Evolutionary conservation across 2,888 invertebrate genomes (phyloP).

Genomic region (Perdita meconis): DNA sequence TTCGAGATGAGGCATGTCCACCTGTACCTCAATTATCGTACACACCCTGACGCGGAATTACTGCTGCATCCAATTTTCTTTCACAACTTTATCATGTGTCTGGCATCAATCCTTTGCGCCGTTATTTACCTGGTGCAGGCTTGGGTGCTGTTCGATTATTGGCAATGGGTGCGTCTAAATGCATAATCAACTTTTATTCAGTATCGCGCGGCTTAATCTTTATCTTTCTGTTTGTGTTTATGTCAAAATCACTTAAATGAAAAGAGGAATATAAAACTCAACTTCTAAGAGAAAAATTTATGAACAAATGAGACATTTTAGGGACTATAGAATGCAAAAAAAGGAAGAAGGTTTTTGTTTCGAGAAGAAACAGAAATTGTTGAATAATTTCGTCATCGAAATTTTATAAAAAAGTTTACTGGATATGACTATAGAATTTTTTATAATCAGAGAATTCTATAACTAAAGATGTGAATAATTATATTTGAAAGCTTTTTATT

Average conservation of each 20-base stretch:
- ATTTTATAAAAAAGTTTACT: not conserved
- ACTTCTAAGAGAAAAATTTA: not conserved
- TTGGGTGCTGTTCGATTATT: conserved; percentile 76
- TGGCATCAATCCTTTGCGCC: conserved; percentile 78
- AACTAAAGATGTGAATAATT: too few relatives aligned
- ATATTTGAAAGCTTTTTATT: too few relatives aligned
- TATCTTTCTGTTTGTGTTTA: not conserved
- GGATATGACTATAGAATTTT: too few relatives aligned
- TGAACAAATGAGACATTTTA: not conserved
- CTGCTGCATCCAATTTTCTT: conserved; percentile 78
- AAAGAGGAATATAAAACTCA: not conserved
- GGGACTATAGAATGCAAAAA: too few relatives aligned
- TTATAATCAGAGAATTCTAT: too few relatives aligned
- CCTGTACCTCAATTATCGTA: conserved; percentile 74
- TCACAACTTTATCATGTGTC: conserved; percentile 79
- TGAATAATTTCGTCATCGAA: not conserved
- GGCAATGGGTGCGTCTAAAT: conserved; percentile 70
- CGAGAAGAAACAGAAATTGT: not conserved
- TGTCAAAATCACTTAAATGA: not conserved
- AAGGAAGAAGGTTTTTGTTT: not conserved
- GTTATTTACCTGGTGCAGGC: conserved; percentile 76
- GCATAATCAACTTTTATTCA: not conserved
- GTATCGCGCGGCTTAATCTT: not conserved
- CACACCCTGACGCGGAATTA: conserved; percentile 77
- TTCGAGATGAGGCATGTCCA: conserved; percentile 79